Conservation (phyloP, 2,888 invertebrate species). For the Holacanthella duospinosa region DNA sequence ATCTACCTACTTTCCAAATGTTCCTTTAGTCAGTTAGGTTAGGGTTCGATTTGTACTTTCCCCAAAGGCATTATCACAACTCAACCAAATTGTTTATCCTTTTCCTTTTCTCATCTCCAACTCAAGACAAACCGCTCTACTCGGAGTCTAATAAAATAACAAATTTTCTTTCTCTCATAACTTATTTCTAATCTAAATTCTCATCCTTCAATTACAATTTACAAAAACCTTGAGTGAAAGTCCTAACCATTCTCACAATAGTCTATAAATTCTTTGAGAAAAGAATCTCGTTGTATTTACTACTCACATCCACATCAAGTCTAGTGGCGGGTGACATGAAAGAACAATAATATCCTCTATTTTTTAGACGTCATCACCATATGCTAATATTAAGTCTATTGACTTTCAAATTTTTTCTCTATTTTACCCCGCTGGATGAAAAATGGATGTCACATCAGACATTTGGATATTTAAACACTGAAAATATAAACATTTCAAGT, state of each 20-base stretch:
- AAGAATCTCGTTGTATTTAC: no score
- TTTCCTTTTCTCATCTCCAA: neutral
- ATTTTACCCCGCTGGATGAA: neutral
- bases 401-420: neutral
- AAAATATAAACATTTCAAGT: no score
- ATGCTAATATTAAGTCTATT: neutral
- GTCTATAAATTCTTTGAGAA: no score
- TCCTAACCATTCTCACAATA: no score
- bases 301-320: no score
- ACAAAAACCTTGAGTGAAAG: no score
- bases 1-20: neutral
- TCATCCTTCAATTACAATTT: neutral
- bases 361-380: neutral
- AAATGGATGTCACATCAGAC: slow-evolving; percentile 1
- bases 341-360: neutral
- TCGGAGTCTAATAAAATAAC: no score
- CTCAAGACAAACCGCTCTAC: neutral
- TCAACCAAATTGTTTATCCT: slow-evolving; percentile 8
- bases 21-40: no score
- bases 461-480: no score
- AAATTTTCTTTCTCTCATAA: no score
- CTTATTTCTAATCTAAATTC: neutral
- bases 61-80: neutral
- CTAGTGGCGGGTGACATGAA: neutral
- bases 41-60: neutral